phyloP scores from a whole-genome alignment of 2,888 invertebrate species.

The Acheta domesticus region DNA sequence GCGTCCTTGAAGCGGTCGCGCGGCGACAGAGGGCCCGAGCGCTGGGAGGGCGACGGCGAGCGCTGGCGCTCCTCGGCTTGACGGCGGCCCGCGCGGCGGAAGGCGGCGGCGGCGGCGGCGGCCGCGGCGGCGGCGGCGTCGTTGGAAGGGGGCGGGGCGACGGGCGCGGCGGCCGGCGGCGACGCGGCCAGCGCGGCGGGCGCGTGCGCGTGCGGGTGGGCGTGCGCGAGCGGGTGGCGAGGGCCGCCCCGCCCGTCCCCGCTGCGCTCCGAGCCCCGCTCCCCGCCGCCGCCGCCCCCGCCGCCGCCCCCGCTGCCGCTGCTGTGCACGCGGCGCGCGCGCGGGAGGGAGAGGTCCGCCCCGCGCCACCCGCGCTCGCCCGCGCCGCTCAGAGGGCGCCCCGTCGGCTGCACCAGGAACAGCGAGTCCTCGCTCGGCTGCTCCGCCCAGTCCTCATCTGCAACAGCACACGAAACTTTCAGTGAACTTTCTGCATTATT shows the following conservation, averaged over 20 bases:
- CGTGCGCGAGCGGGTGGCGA: constrained; percentile 43
- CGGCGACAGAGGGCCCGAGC: constrained; percentile 30
- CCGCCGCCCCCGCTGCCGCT: constrained; percentile 31
- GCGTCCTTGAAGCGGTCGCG: constrained; percentile 66
- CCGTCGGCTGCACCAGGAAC: constrained; percentile 53
- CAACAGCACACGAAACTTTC: constrained; percentile 42
- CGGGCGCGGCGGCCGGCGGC: constrained; percentile 47
- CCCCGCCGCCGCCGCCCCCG: neutral
- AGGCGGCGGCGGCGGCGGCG: constrained; percentile 41
- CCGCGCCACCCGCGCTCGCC: constrained; percentile 39
- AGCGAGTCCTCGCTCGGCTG: constrained; percentile 56
- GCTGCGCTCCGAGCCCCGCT: neutral
- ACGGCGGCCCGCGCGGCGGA: constrained; percentile 46
- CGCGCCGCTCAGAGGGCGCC: constrained; percentile 28
- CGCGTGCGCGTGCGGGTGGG: constrained; percentile 40
- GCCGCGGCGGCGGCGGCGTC: constrained; percentile 30
- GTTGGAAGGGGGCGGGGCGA: neutral
- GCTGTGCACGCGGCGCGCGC: constrained; percentile 45
- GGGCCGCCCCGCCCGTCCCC: neutral
- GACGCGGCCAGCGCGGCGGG: constrained; percentile 51
- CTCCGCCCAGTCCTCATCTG: constrained; percentile 75
- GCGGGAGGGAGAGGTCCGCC: constrained; percentile 49
- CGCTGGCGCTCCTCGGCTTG: constrained; percentile 52
- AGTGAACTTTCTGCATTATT: no score
- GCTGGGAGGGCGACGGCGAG: constrained; percentile 45